Conservation (phyloP, 2,888 invertebrate species). For the Notodonta dromedarius region DNA sequence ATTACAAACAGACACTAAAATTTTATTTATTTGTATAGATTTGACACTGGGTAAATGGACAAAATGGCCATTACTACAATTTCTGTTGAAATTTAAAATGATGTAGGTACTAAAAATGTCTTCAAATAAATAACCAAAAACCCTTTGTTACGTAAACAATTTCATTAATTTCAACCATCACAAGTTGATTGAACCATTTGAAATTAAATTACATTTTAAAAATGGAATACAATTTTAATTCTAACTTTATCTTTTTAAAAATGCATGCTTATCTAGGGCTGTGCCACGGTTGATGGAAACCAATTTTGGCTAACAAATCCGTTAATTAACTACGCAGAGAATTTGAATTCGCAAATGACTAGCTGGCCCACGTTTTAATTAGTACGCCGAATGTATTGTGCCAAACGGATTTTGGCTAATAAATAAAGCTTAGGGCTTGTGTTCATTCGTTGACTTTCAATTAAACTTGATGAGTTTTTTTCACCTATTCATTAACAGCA, state of each 20-base stretch:
- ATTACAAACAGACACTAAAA: too few species aligned
- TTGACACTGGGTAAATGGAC: too few species aligned
- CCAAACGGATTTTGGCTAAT: constrained; percentile 31
- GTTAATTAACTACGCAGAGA: constrained; percentile 36
- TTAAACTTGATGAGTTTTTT: constrained; percentile 9
- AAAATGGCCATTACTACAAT: too few species aligned
- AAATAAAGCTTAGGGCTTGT: constrained; percentile 29
- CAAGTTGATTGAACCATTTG: neutral
- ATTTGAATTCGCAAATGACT: constrained; percentile 41
- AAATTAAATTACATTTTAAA: neutral
- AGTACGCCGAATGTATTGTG: constrained; percentile 34
- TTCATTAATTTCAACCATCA: neutral
- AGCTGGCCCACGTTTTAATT: constrained; percentile 33
- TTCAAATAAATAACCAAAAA: too few species aligned
- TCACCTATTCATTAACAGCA: neutral
- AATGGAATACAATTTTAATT: constrained; percentile 14
- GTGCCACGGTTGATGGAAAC: constrained; percentile 22
- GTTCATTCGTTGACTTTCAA: constrained; percentile 24
- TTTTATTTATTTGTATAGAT: too few species aligned
- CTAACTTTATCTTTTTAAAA: constrained; percentile 15
- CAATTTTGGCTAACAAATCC: constrained; percentile 38
- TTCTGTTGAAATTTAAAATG: too few species aligned
- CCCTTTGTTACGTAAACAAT: neutral
- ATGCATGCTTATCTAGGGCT: constrained; percentile 15
- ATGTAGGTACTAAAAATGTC: too few species aligned